A percentile compares a stretch with the other conserved stretches of the same genome.
These are phyloP conservation scores for Cryptoprocta ferox DNA, from an alignment of 2,797 vertebrate species.

Conservation along the genomic window DNA sequence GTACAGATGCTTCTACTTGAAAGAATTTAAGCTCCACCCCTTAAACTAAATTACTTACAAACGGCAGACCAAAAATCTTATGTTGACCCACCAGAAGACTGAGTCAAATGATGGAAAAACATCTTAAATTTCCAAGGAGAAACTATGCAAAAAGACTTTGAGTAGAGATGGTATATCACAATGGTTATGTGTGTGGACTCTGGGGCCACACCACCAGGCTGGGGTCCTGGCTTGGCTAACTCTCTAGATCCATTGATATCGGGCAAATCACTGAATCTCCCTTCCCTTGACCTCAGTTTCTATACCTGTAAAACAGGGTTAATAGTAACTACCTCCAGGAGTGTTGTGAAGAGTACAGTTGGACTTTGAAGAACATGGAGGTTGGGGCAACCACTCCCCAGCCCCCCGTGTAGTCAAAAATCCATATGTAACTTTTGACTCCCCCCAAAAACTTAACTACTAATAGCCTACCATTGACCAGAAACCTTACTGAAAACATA, in stretches of 20 bases:
- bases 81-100: background rate
- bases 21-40: background rate
- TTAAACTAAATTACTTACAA: background rate
- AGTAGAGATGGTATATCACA: background rate
- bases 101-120: background rate
- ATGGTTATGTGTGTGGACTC: fast-evolving
- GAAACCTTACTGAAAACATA: background rate
- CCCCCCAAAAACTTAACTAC: background rate
- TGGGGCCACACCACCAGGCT: background rate
- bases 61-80: background rate
- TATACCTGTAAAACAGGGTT: background rate
- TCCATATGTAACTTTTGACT: background rate
- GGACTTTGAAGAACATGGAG: background rate
- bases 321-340: background rate
- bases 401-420: background rate
- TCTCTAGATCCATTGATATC: background rate
- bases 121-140: background rate
- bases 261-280: background rate
- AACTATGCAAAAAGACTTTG: background rate
- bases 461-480: background rate
- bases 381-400: background rate
- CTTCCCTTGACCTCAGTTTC: background rate
- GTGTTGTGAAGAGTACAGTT: background rate
- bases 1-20: background rate
- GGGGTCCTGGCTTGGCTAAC: background rate